Evolutionary conservation across 2,888 invertebrate species (phyloP), one percentile per base, ranked within the genome.

Genomic region (Sarcophaga caerulescens): DNA sequence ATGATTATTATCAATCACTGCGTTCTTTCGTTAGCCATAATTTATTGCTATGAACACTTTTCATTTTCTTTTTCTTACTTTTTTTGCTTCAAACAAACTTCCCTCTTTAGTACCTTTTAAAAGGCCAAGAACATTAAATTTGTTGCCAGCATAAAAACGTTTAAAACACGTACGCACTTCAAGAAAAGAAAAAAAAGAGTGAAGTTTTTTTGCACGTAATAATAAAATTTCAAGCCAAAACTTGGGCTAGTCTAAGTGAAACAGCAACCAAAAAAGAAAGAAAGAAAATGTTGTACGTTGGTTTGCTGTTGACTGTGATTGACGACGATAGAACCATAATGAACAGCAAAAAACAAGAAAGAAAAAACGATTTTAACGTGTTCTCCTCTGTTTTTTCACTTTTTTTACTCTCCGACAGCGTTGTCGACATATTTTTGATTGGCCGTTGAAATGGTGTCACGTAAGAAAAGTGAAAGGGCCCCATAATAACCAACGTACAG

Each of bases 401-500:
- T 8, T 62, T 59, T 52, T 47, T 47, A 14, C 14, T 47, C 17
- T 14, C 17, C 17, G 52, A 52, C 52, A 17, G 10, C 52, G 1
- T 52, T 52, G 52, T 52, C 17, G 52, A 52, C 52, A 17, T 17
- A 52, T 25, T 17, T 57, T 62, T 21, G 45, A 57, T 77, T 71
- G 35, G 10, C 12, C 25, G 74, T 65, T 69, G 52, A 76, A 85
- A 85, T 76, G 79, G 76, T 76, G 85, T 82, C 85, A 85, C 82
- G 85, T 85, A 85, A 76, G 35, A 82, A 85, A 84, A 84, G 84
- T 84, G 84, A 84, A 84, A 84, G 84, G 84, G 75, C 77, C 44
- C 57, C 52, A 65, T 4, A 25, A 25, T 6, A 59, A 78, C 25
- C 21, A 76, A 44, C 21, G 47, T 52, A 79, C 35, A 47, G 47